These are phyloP conservation scores for Paracyclopina nana DNA, from an alignment of 1,140 invertebrate species.

Conservation along the genomic window DNA sequence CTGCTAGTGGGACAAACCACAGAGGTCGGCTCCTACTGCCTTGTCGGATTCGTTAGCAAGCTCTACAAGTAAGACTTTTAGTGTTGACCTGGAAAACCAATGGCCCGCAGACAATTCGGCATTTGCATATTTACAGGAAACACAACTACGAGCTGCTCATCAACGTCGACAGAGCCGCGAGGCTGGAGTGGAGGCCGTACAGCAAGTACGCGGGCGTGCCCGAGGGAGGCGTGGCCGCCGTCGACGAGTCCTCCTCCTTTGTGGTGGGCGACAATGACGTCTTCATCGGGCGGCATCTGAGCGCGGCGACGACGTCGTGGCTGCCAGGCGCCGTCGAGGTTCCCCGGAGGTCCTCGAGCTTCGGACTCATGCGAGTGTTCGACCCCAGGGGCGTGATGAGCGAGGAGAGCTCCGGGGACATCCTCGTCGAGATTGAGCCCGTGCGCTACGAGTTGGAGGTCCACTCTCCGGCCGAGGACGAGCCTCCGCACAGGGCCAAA, in stretches of 20 bases:
- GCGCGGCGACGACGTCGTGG: not conserved
- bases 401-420: not conserved
- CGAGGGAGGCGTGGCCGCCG: slow-evolving; percentile 2
- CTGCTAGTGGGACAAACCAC: slow-evolving; percentile 6
- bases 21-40: not conserved
- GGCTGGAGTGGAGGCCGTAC: slow-evolving; percentile 6
- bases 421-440: slow-evolving; percentile 12
- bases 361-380: not conserved
- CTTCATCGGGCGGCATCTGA: slow-evolving; percentile 11
- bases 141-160: slow-evolving; percentile 9
- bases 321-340: slow-evolving; percentile 3
- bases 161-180: slow-evolving; percentile 3
- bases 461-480: not conserved
- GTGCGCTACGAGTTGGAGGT: slow-evolving; percentile 5
- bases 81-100: not conserved
- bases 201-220: not conserved
- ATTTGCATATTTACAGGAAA: slow-evolving; percentile 7
- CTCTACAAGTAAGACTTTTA: not conserved
- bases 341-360: not conserved
- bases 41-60: slow-evolving; percentile 8
- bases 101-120: not conserved
- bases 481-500: not conserved
- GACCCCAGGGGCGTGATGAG: not conserved
- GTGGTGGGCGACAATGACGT: not conserved
- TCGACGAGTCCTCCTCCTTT: not conserved